A percentile compares a stretch with the other conserved stretches of the same genome.
Evolutionary conservation across 2,888 invertebrate species (phyloP).

Genomic region (Pollenia griseotomentosa): DNA sequence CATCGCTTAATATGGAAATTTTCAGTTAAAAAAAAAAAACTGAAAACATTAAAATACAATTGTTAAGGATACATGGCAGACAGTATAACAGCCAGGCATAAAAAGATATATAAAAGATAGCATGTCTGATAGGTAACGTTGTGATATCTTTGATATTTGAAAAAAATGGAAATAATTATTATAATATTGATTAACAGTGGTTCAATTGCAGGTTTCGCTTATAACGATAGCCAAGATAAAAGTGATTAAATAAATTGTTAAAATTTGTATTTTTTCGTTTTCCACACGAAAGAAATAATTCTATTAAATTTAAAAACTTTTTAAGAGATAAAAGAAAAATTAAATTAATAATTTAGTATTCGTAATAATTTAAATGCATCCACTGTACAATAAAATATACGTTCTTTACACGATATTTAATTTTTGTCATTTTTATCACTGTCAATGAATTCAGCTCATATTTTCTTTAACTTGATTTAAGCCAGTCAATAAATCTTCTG

Average conservation of each 20-base stretch:
- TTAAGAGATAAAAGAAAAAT: too few species aligned
- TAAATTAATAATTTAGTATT: too few species aligned
- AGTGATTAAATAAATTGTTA: background rate
- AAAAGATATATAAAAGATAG: background rate
- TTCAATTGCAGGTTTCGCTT: background rate
- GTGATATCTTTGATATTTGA: background rate
- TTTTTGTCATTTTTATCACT: too few species aligned
- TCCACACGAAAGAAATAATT: too few species aligned
- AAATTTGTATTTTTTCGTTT: too few species aligned
- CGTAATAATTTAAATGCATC: too few species aligned
- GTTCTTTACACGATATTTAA: too few species aligned
- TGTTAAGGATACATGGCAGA: constrained; percentile 6
- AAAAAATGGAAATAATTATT: background rate
- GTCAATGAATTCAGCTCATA: too few species aligned
- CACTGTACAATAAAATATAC: too few species aligned
- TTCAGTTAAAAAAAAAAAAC: constrained; percentile 24
- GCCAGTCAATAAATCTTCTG: background rate
- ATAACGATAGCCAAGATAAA: background rate
- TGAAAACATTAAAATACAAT: constrained; percentile 38
- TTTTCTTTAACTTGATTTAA: background rate
- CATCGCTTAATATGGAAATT: constrained; percentile 27
- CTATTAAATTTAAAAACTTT: too few species aligned
- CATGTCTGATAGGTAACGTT: background rate
- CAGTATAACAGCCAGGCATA: constrained; percentile 2
- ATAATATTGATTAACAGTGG: constrained; percentile 23